phyloP scores from a whole-genome alignment of 2,888 invertebrate species.

The Thereva nobilitata region DNA sequence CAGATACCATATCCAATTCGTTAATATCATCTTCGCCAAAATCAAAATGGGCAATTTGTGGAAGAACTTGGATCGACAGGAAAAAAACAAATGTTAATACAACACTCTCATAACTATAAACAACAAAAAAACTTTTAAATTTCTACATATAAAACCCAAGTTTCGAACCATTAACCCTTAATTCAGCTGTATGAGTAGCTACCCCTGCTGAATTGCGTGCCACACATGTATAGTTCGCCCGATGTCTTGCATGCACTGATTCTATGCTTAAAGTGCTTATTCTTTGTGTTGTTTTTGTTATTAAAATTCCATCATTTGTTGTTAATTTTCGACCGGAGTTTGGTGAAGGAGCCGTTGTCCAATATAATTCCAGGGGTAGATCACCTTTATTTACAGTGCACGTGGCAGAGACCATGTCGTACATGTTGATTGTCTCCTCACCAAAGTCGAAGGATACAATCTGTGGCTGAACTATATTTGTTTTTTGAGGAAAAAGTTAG shows the following conservation, averaged over 20 bases:
- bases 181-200: conserved; percentile 68
- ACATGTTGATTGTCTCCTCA: conserved; percentile 75
- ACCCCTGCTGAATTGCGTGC: conserved; percentile 73
- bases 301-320: conserved; percentile 64
- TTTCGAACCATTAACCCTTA: conserved; percentile 72
- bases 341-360: conserved; percentile 62
- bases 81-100: conserved; percentile 5
- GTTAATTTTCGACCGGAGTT: conserved; percentile 63
- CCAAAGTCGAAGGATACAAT: conserved; percentile 78
- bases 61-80: conserved; percentile 61
- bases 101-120: background rate
- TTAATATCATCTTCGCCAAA: conserved; percentile 72
- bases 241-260: conserved; percentile 69
- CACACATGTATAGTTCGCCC: conserved; percentile 76
- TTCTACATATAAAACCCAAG: conserved; percentile 4
- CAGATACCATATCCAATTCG: conserved; percentile 70
- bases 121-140: conserved; percentile 20
- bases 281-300: conserved; percentile 66
- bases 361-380: conserved; percentile 74
- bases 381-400: conserved; percentile 79
- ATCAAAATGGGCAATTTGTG: conserved; percentile 72
- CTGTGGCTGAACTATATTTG: conserved; percentile 71
- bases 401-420: conserved; percentile 72
- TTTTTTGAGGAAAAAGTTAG: conserved; percentile 13
- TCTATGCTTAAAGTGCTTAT: conserved; percentile 71